Conservation (phyloP, 2,888 invertebrate genomes). For the Petrophora chlorosata region DNA sequence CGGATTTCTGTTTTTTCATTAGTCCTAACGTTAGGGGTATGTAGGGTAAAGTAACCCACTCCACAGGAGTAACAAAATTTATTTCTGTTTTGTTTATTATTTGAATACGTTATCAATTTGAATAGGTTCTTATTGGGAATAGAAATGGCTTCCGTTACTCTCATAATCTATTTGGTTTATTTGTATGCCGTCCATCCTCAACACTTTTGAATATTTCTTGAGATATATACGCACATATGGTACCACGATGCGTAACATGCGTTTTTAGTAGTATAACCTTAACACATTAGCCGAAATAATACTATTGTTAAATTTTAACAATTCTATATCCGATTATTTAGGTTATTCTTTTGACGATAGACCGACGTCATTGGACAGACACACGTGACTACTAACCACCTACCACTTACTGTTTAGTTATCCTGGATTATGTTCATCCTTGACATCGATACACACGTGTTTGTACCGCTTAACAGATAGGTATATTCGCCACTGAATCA, state of each 20-base stretch:
- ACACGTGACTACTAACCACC: slow-evolving; percentile 33
- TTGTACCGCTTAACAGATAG: background rate
- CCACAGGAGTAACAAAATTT: no score
- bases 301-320: slow-evolving; percentile 6
- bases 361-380: slow-evolving; percentile 48
- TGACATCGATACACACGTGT: slow-evolving; percentile 53
- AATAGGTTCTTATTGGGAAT: no score
- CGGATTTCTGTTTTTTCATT: no score
- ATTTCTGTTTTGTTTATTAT: no score
- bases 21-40: no score
- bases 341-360: slow-evolving; percentile 37
- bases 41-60: no score
- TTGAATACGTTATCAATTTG: no score
- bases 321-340: slow-evolving; percentile 15
- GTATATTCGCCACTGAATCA: background rate
- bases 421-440: slow-evolving; percentile 61
- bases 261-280: background rate
- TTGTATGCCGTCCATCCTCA: no score
- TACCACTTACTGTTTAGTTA: slow-evolving; percentile 49
- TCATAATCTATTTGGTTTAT: no score
- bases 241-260: background rate
- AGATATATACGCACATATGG: no score
- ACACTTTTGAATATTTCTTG: no score
- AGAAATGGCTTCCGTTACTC: no score
- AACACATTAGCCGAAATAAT: slow-evolving; percentile 8